These are phyloP conservation scores for Pristionchus japonicus DNA, from an alignment of 2,888 invertebrate species.

Conservation along the genomic window DNA sequence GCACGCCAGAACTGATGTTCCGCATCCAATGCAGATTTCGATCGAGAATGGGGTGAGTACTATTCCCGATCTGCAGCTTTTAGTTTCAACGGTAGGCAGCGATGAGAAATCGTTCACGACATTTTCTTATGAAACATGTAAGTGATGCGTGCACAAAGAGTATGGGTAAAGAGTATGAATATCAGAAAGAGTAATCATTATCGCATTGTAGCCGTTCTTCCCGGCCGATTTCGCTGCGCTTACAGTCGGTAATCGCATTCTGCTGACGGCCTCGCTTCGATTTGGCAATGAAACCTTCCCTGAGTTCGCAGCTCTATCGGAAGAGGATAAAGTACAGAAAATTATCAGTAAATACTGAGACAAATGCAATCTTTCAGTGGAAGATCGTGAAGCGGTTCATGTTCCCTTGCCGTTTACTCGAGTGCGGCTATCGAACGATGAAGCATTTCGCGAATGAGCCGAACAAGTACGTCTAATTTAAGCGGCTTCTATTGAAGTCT, in stretches of 20 bases:
- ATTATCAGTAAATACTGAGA: too few relatives aligned
- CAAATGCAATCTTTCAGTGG: background rate
- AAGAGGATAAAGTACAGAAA: background rate
- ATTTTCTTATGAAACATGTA: too few relatives aligned
- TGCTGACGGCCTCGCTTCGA: background rate
- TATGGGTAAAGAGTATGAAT: too few relatives aligned
- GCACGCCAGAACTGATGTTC: background rate
- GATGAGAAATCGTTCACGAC: too few relatives aligned
- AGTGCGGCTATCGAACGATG: background rate
- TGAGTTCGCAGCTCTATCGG: background rate
- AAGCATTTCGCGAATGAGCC: background rate
- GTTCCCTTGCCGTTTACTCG: background rate
- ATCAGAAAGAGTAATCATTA: too few relatives aligned
- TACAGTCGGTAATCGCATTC: background rate
- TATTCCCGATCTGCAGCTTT: background rate
- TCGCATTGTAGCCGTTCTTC: background rate
- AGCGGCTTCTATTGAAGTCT: background rate
- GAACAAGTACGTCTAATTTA: background rate
- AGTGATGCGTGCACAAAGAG: too few relatives aligned
- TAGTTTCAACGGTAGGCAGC: too few relatives aligned
- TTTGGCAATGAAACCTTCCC: background rate
- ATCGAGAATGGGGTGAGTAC: background rate
- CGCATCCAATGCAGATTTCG: background rate
- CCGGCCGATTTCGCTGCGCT: background rate
- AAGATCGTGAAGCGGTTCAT: conserved; percentile 16